phyloP scores from a whole-genome alignment of 92 coral and sea anemone species.

The Zoanthus solanderi region DNA sequence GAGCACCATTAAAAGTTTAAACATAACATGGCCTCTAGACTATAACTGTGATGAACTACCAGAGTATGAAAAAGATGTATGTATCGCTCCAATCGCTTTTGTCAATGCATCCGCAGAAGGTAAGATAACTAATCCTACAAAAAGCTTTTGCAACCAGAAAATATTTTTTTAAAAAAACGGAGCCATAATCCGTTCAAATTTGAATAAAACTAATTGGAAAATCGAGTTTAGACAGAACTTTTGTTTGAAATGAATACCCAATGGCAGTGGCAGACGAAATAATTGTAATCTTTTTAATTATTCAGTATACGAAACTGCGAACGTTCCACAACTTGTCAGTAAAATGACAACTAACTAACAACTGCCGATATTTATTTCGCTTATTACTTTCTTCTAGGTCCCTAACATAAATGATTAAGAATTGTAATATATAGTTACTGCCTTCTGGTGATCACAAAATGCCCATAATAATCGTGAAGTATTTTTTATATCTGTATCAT shows the following conservation, averaged over 20 bases:
- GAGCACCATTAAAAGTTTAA: constrained; percentile 28
- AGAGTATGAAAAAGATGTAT: constrained; percentile 52
- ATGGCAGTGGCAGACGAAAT: neutral
- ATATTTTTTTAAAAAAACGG: neutral
- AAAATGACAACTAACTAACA: neutral
- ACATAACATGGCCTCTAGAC: constrained; percentile 41
- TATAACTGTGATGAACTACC: constrained; percentile 55
- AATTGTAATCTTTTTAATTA: neutral
- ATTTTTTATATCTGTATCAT: neutral
- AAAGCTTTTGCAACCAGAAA: no score
- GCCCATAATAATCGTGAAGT: neutral
- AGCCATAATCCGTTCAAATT: neutral
- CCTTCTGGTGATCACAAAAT: neutral
- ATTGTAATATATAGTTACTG: neutral
- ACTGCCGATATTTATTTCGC: neutral
- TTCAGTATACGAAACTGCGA: neutral
- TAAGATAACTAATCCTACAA: neutral
- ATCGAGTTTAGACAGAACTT: no score
- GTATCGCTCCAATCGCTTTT: constrained; percentile 63
- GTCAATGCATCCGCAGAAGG: constrained; percentile 11
- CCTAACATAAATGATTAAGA: neutral
- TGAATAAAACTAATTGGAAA: neutral
- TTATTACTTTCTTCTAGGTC: neutral
- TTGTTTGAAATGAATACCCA: neutral
- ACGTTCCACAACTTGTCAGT: neutral